Evolutionary conservation across 2,797 vertebrate species (phyloP).

Genomic region (Anguilla megastoma): DNA sequence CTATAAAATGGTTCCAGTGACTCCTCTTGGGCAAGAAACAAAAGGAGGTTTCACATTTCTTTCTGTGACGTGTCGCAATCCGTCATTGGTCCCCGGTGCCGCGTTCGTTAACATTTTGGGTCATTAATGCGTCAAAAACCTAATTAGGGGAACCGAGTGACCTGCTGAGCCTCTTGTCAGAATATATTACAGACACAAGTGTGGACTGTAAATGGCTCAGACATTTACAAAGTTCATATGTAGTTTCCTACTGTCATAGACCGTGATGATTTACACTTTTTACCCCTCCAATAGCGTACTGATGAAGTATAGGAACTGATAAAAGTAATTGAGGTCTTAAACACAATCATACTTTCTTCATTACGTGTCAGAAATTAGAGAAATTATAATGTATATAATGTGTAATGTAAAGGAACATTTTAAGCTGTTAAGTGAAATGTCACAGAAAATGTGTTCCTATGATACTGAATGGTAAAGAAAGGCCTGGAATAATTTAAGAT

Average conservation of each 20-base stretch:
- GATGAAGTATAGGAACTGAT: background rate
- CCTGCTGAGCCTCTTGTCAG: slow-evolving; percentile 18
- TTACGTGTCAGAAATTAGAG: background rate
- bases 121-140: slow-evolving; percentile 21
- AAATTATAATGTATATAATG: slow-evolving; percentile 10
- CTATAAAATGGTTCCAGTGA: background rate
- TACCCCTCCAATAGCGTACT: background rate
- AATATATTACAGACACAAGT: slow-evolving; percentile 4
- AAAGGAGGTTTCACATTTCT: background rate
- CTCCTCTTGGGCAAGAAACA: background rate
- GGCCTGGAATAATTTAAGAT: slow-evolving; percentile 25
- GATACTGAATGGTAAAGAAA: background rate
- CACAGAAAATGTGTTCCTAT: background rate
- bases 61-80: slow-evolving; percentile 7
- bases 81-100: background rate
- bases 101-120: slow-evolving; percentile 22
- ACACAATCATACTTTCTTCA: background rate
- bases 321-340: background rate
- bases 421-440: slow-evolving; percentile 13
- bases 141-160: slow-evolving; percentile 26
- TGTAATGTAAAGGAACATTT: slow-evolving; percentile 13
- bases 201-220: background rate
- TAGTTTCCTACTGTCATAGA: background rate
- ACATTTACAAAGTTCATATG: slow-evolving; percentile 21
- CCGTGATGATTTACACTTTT: background rate